A percentile compares a stretch with the other conserved stretches of the same genome.
Evolutionary conservation across 2,113 vertebrate species (phyloP).

Genomic region (Poeciliopsis occidentalis): DNA sequence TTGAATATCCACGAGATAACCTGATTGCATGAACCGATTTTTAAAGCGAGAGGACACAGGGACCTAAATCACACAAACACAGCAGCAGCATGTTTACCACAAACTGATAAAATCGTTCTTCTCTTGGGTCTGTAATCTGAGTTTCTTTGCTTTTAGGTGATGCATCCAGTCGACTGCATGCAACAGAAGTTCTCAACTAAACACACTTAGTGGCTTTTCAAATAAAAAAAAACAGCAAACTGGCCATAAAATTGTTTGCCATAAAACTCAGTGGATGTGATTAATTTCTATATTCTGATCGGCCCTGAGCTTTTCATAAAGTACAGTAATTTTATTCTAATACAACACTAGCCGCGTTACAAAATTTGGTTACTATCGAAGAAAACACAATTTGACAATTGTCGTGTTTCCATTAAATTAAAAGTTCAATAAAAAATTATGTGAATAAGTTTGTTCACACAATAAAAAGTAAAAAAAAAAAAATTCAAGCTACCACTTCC

Average conservation of each 20-base stretch:
- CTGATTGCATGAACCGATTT: not conserved
- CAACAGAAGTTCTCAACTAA: not conserved
- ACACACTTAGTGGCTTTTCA: no score
- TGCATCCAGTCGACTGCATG: not conserved
- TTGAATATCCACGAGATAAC: not conserved
- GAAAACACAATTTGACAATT: no score
- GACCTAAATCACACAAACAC: not conserved
- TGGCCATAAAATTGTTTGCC: not conserved
- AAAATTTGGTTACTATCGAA: not conserved
- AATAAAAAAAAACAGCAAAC: not conserved
- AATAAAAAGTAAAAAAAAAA: no score
- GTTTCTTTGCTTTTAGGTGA: not conserved
- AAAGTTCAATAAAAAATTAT: no score
- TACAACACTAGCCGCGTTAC: not conserved
- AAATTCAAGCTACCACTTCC: no score
- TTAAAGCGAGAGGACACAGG: not conserved
- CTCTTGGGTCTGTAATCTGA: not conserved
- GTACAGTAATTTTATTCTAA: not conserved
- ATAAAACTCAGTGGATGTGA: not conserved
- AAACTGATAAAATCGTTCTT: not conserved
- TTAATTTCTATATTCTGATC: no score
- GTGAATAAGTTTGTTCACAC: no score
- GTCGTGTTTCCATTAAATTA: no score
- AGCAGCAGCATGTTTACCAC: not conserved
- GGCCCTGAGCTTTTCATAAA: not conserved